These are phyloP conservation scores for Lumbricus terrestris DNA, from an alignment of 2,888 invertebrate species.

Conservation along the genomic window DNA sequence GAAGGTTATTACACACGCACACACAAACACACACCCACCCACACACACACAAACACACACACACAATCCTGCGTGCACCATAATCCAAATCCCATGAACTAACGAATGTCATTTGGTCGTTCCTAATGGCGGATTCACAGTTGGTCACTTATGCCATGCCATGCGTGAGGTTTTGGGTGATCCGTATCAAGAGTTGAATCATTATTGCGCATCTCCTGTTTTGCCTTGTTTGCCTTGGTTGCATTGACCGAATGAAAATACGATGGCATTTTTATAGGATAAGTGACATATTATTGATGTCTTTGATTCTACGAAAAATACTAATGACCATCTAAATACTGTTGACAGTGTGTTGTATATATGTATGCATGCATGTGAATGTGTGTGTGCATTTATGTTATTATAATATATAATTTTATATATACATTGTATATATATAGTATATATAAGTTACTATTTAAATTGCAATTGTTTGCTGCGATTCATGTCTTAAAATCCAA, in stretches of 20 bases:
- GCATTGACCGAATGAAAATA: background rate
- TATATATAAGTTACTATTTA: background rate
- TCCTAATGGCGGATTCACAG: too few species aligned
- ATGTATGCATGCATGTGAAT: background rate
- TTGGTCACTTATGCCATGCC: too few species aligned
- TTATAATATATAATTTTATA: background rate
- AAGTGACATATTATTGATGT: background rate
- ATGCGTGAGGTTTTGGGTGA: background rate
- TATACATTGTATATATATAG: background rate
- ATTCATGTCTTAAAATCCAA: too few species aligned
- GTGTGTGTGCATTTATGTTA: background rate
- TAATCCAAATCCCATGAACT: too few species aligned
- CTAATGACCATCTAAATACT: background rate
- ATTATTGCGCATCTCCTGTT: background rate
- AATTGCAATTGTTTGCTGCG: too few species aligned
- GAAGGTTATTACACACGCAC: too few species aligned
- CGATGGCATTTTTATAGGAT: background rate
- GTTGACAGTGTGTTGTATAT: too few species aligned
- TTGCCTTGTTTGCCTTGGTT: background rate
- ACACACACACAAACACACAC: too few species aligned
- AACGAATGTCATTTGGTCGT: too few species aligned
- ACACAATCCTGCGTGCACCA: too few species aligned
- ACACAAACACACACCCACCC: too few species aligned
- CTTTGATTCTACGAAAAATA: too few species aligned
- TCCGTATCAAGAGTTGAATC: background rate